Base-by-base conservation (phyloP, 2,797 vertebrate genomes). In the Chromis chromis region DNA sequence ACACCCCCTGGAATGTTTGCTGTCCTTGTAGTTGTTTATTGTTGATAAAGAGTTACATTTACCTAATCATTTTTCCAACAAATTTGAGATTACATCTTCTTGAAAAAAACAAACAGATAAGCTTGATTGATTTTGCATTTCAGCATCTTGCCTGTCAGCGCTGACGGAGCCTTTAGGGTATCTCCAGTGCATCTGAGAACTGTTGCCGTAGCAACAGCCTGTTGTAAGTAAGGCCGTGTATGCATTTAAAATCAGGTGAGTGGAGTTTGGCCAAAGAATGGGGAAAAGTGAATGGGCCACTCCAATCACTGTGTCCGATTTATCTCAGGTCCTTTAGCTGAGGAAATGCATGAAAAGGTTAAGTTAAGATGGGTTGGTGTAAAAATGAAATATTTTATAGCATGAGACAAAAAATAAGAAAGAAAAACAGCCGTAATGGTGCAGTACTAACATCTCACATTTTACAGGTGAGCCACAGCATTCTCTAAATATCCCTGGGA, bases 181-280 rank as follows among this genome's bases (percentile, higher is more conserved):
- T 74, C 68, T 88, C 59, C 6, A 6, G 39, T 78, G 66, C 76
- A 70, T 78, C 74, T 0, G 56, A 82, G 75, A 66, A 58, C 65
- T 69, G 92, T 93, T 92, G 78, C 90, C 89, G 53, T 91, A 84
- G 93, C 87, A 93, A 94, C 91, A 85, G 79, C 76, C 76, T 74
- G 69, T 70, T 75, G 75, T 50, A 71, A 70, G 74, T 57, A 79
- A 76, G 69, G 40, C 57, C 46, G 49, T 33, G 39, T 58, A 63
- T 76, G 54, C 74, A 74, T 84, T 75, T 65, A 50, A 49, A 76
- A 70, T 82, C 64, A 75, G 61, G 81, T 94, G 93, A 66, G 95
- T 76, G 0, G 93, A 92, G 54, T 94, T 79, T 56, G 74, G 52
- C 21, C 24, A 48, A 25, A 52, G 54, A 70, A 40, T 21, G 74